Evolutionary conservation across 2,888 invertebrate species (phyloP).

Genomic region (Eledone cirrhosa): DNA sequence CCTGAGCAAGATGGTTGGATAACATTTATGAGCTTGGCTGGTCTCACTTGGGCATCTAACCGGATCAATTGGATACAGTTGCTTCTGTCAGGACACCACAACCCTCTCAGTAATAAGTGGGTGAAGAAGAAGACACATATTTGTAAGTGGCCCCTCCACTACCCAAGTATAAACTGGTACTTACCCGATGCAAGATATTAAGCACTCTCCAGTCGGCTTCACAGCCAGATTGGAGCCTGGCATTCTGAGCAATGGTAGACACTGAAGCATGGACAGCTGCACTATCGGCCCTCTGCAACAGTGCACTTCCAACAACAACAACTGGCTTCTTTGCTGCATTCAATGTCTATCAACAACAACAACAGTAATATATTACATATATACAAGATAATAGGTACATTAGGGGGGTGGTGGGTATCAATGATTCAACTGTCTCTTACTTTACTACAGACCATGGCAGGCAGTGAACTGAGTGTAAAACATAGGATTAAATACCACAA

Average conservation of each 20-base stretch:
- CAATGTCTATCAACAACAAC: conserved; percentile 67
- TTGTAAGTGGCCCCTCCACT: too few species aligned
- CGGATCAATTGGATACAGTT: too few species aligned
- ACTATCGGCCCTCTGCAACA: conserved; percentile 74
- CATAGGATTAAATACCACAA: too few species aligned
- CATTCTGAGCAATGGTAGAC: conserved; percentile 75
- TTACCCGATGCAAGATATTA: conserved; percentile 90
- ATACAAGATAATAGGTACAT: too few species aligned
- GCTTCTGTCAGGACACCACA: neutral
- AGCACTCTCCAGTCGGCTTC: conserved; percentile 79
- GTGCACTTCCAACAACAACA: conserved; percentile 89
- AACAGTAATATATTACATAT: neutral
- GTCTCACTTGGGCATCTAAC: too few species aligned
- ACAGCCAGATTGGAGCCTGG: conserved; percentile 50
- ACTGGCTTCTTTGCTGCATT: conserved; percentile 85
- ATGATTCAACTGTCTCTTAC: too few species aligned
- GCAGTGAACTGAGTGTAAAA: too few species aligned
- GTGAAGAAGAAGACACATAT: too few species aligned
- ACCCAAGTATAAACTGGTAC: conserved; percentile 32
- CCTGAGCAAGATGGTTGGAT: too few species aligned
- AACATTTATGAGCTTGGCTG: too few species aligned
- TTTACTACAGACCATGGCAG: too few species aligned
- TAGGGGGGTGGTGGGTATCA: too few species aligned
- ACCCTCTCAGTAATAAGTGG: neutral
- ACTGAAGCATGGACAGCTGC: conserved; percentile 69